Evolutionary conservation across 1,140 invertebrate species (phyloP), one percentile per base, ranked within the genome.

Genomic region (Ceratosolen solmsi): DNA sequence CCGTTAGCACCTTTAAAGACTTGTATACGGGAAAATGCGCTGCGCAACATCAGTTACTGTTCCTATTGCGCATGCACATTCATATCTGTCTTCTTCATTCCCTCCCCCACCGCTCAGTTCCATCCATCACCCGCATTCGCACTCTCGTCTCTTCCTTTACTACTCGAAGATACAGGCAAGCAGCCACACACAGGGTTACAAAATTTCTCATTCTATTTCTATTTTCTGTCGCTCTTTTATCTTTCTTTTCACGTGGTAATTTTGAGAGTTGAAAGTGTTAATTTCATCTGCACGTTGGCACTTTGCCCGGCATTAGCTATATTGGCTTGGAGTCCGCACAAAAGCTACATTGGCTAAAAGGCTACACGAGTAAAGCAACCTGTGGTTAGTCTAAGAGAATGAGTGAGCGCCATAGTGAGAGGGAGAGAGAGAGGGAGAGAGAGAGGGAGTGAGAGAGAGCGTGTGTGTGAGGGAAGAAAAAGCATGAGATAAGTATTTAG

Each of bases 221-320:
- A 25, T 27, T n/a, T 49, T 22, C 22, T 20, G 49, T 27, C 51
- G 13, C 20, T 20, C 27, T 15, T 56, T 13, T 41, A 15, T 49
- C 15, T 68, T 36, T 38, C 46, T 78, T 51, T 51, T 78, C 75
- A 25, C 65, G 54, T 71, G 25, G 65, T 79, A 71, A 71, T 79
- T 79, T n/a, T n/a, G n/a, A n/a, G n/a, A n/a, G n/a, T n/a, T n/a
- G n/a, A n/a, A n/a, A n/a, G n/a, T n/a, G n/a, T n/a, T n/a, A n/a
- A n/a, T n/a, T 49, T 79, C 81, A 78, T 82, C 68, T 68, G 56
- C 49, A 38, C 60, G 20, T 56, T 79, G 80, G 80, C 72, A 76
- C 5, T 1, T 17, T 70, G 80, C 80, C 72, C 60, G 5, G 15
- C 25, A 9, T 3, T 33, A 25, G 3, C 27, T 51, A 46, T 60